phyloP scores from a whole-genome alignment of 2,888 invertebrate species.

The Cordilura impudica region DNA sequence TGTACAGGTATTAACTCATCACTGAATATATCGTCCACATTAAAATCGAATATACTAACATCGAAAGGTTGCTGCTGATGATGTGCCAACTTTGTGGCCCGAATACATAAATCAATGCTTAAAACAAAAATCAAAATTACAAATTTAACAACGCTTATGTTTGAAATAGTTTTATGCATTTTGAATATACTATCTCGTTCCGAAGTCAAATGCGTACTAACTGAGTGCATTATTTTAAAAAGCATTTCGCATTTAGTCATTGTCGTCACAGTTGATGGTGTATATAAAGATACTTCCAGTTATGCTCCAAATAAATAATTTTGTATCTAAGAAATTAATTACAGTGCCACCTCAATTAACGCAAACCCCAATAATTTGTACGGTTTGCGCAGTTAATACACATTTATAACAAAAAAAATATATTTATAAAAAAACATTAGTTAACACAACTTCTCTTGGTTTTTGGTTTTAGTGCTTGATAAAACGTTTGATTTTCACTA shows the following conservation, averaged over 20 bases:
- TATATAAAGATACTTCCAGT: no score
- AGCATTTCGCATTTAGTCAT: neutral
- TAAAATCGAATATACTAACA: slow-evolving; percentile 15
- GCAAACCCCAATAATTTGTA: no score
- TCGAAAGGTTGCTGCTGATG: neutral
- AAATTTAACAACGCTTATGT: neutral
- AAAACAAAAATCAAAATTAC: neutral
- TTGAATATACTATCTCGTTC: neutral
- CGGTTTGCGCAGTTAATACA: no score
- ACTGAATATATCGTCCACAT: slow-evolving; percentile 21
- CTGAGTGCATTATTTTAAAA: neutral
- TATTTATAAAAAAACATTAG: no score
- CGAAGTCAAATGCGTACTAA: neutral
- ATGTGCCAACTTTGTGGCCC: neutral
- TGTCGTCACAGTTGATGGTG: neutral
- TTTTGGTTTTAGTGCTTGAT: no score
- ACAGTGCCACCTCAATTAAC: no score
- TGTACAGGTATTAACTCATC: slow-evolving; percentile 15
- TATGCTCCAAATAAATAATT: no score
- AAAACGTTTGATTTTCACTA: no score
- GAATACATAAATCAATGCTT: neutral
- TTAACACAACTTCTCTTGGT: no score
- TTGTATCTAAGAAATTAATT: no score
- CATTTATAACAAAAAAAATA: no score
- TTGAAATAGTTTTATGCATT: neutral